Evolutionary conservation across 2,888 invertebrate species (phyloP).

Genomic region (Eupithecia dodoneata): DNA sequence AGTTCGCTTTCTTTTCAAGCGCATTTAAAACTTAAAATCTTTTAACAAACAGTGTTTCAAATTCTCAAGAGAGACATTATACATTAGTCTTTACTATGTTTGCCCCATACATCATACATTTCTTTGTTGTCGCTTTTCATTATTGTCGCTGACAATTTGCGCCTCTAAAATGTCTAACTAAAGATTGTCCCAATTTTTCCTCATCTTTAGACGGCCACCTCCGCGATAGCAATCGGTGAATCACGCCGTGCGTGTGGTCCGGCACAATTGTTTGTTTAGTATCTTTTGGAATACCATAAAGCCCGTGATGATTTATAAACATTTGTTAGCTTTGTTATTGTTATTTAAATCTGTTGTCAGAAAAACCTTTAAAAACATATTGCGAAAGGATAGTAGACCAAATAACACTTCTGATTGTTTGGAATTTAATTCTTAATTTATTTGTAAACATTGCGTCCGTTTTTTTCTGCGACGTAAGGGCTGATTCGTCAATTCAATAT

Average conservation of each 20-base stretch:
- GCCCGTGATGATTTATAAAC: conserved; percentile 51
- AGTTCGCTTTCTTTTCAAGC: too few species aligned
- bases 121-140: too few species aligned
- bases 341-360: conserved; percentile 33
- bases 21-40: too few species aligned
- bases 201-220: conserved; percentile 37
- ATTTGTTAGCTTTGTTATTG: conserved; percentile 47
- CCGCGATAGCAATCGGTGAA: conserved; percentile 51
- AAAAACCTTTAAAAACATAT: conserved; percentile 20
- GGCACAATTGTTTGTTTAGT: conserved; percentile 54
- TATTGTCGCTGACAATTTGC: not conserved
- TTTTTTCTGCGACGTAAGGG: not conserved
- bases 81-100: not conserved
- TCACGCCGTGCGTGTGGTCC: conserved; percentile 63
- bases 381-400: conserved; percentile 3
- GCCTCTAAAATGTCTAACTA: not conserved
- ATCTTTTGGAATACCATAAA: conserved; percentile 56
- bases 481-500: not conserved
- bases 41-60: not conserved
- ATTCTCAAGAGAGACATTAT: not conserved
- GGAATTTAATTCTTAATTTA: not conserved
- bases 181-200: conserved; percentile 12
- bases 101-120: not conserved
- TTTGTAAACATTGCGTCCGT: not conserved
- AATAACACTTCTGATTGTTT: not conserved